These are phyloP conservation scores for Macrotrachela quadricornifera DNA, from an alignment of 1,140 invertebrate genomes.

Conservation along the genomic window DNA sequence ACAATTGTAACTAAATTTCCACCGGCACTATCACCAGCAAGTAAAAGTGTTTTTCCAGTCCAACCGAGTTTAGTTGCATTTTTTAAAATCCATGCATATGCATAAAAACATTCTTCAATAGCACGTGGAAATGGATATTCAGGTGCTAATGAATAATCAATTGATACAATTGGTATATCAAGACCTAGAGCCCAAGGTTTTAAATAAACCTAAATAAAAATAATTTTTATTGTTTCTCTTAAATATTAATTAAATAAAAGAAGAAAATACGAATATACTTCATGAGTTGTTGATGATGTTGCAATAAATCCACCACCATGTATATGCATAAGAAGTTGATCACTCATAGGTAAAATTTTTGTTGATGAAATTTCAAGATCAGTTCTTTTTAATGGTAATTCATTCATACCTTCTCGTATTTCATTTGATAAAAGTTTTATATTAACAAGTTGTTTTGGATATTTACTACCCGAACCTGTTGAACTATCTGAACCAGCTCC, in stretches of 20 bases:
- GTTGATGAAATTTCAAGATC: no score
- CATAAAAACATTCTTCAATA: conserved; percentile 74
- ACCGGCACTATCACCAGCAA: conserved; percentile 66
- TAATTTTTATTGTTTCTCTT: no score
- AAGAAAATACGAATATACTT: conserved; percentile 24
- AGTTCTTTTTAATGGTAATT: no score
- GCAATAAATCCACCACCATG: conserved; percentile 95
- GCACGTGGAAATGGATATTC: conserved; percentile 50
- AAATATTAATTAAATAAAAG: no score
- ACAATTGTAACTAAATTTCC: conserved; percentile 63
- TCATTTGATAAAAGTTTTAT: no score
- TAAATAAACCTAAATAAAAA: conserved; percentile 42
- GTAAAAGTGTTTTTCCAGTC: conserved; percentile 33
- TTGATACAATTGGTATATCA: conserved; percentile 65
- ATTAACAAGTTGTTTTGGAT: no score
- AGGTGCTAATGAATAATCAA: conserved; percentile 87
- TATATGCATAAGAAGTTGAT: conserved; percentile 57
- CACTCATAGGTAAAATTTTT: neutral
- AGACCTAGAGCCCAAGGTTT: conserved; percentile 64
- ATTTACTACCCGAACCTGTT: no score
- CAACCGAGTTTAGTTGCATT: conserved; percentile 40
- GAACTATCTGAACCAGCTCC: no score
- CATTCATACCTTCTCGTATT: no score
- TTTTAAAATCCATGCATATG: conserved; percentile 59
- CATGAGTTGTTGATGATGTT: conserved; percentile 80